A percentile compares a stretch with the other conserved stretches of the same genome.
phyloP scores from a whole-genome alignment of 53 echinoderm and acorn worm genomes.

The Holothuria scabra region DNA sequence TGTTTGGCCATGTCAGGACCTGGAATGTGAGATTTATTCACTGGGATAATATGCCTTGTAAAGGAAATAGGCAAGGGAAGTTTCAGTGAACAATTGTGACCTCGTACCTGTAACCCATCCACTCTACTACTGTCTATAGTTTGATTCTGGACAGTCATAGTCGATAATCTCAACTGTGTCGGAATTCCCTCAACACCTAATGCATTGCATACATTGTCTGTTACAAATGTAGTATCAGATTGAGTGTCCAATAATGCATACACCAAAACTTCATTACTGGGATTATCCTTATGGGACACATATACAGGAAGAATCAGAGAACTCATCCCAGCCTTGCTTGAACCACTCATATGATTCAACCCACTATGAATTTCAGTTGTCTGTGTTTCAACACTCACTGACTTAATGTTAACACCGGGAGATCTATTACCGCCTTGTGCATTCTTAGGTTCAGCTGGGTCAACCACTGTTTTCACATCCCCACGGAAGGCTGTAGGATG shows the following conservation, averaged over 20 bases:
- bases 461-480: background rate
- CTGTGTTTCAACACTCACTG: background rate
- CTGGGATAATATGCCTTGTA: background rate
- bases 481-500: background rate
- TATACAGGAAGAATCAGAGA: slow-evolving; percentile 15
- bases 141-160: background rate
- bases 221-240: background rate
- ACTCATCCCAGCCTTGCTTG: too few species aligned
- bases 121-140: slow-evolving; percentile 15
- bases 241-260: slow-evolving; percentile 18
- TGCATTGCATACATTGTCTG: background rate
- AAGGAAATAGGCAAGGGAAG: background rate
- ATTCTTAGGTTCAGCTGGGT: too few species aligned
- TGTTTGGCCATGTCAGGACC: background rate
- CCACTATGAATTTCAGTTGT: too few species aligned
- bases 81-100: background rate
- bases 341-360: slow-evolving; percentile 17
- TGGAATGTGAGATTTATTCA: background rate
- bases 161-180: background rate
- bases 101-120: background rate
- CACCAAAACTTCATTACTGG: background rate
- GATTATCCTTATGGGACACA: background rate
- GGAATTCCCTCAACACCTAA: background rate
- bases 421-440: too few species aligned
- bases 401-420: too few species aligned